Evolutionary conservation across 1,140 invertebrate species (phyloP), one percentile per base, ranked within the genome.

Genomic region (Chlorops oryzae): DNA sequence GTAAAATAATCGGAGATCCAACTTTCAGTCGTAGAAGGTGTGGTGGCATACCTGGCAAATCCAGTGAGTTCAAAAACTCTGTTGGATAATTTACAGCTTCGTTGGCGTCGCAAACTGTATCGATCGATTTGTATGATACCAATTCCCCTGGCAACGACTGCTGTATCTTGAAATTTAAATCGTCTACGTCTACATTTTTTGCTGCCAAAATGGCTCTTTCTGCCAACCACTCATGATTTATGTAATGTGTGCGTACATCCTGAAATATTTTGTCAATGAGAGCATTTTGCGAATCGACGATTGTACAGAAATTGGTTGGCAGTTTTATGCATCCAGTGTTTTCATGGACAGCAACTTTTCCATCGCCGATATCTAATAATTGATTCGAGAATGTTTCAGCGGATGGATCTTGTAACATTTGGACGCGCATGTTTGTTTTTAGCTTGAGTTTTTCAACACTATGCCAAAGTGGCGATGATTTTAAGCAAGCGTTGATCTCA

Each of bases 401-500:
- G 17, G 62, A 47, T 62, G 48, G 45, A 56, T 59, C 58, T 56
- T 65, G 47, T 54, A 59, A 55, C 38, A 57, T 27, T 54, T 59
- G 51, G 27, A 61, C 62, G 48, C 61, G 53, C 61, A 71, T 73
- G 56, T 73, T 72, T 50, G 38, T 59, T 20, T 48, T 57, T 51
- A 74, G 57, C 15, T 54, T 44, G 32, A 73, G n/a, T 60, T 34
- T 67, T 49, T 65, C 49, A 52, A 72, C 61, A 55, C 61, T 51
- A 52, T 49, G 51, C 65, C 72, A 75, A 47, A 76, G 58, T 51
- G 10, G 15, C 21, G 73, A 75, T 57, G 56, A 56, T 63, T 75
- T 77, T 24, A 76, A 59, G 56, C 65, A 76, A 46, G 70, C 67
- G 47, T 74, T 71, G 0, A 76, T 51, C 55, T 72, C 62, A 62